phyloP scores from a whole-genome alignment of 2,113 vertebrate genomes.

The Leptosomus discolor region DNA sequence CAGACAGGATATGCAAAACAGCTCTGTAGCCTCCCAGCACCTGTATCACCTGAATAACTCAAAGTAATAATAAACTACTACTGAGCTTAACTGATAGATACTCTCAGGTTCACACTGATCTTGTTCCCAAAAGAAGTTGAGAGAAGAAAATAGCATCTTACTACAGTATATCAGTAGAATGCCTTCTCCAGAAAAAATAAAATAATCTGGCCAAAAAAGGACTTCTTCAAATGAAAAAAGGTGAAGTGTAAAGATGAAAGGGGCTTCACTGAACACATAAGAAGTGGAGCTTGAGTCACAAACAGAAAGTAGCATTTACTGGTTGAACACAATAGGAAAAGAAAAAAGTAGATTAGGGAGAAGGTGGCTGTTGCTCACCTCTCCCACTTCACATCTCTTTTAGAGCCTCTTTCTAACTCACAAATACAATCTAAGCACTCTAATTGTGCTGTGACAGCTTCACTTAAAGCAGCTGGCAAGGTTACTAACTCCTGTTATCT shows the following conservation, averaged over 20 bases:
- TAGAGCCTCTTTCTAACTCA: neutral
- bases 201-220: neutral
- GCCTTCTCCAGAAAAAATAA: neutral
- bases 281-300: neutral
- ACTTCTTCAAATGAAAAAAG: neutral
- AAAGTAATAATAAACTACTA: neutral
- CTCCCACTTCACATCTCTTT: neutral
- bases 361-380: neutral
- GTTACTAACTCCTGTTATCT: neutral
- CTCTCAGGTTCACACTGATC: neutral
- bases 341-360: neutral
- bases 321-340: neutral
- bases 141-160: neutral
- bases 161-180: neutral
- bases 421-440: neutral
- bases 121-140: neutral
- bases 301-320: neutral
- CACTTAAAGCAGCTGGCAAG: neutral
- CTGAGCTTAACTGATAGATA: neutral
- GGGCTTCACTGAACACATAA: neutral
- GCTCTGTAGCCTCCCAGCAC: neutral
- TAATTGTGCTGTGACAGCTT: neutral
- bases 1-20: neutral
- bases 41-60: neutral
- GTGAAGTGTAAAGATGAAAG: neutral